Percentiles rank a stretch among this genome's conserved stretches.
Evolutionary conservation across 2,797 vertebrate genomes (phyloP).

Genomic region (Artibeus jamaicensis): DNA sequence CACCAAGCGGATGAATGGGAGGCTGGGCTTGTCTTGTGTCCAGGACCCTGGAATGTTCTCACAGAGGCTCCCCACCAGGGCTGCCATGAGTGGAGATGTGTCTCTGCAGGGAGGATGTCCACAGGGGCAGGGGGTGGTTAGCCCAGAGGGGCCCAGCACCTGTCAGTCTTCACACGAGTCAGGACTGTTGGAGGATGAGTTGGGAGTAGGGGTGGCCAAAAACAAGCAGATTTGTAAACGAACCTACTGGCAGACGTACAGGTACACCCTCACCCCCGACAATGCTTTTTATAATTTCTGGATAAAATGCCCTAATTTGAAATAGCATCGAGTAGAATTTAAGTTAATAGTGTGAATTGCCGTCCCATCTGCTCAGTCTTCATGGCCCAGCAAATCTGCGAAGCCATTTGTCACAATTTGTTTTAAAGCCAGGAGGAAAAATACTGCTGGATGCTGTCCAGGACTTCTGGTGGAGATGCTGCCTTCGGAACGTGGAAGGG

Average conservation of each 20-base stretch:
- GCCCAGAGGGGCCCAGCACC: not conserved
- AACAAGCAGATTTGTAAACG: constrained; percentile 3
- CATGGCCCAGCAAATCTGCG: constrained; percentile 80
- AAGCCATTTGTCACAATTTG: constrained; percentile 85
- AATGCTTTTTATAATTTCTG: constrained; percentile 54
- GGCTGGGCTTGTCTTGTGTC: not conserved
- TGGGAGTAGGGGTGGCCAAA: not conserved
- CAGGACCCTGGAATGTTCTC: not conserved
- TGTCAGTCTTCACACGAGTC: not conserved
- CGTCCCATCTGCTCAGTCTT: constrained; percentile 83
- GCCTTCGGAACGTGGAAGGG: constrained; percentile 62
- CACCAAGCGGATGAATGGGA: not conserved
- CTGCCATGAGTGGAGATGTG: fast-evolving
- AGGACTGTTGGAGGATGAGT: not conserved
- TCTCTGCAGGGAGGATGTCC: too few relatives aligned
- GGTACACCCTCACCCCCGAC: not conserved
- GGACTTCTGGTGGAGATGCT: constrained; percentile 66
- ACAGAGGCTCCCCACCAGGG: not conserved
- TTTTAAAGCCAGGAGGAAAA: constrained; percentile 81
- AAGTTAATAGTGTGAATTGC: constrained; percentile 83
- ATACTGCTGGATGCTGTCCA: constrained; percentile 79
- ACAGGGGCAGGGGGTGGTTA: not conserved
- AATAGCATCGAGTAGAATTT: constrained; percentile 79
- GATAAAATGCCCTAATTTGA: constrained; percentile 82
- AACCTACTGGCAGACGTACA: constrained; percentile 6